Evolutionary conservation across 2,888 invertebrate species (phyloP), one percentile per base, ranked within the genome.

Genomic region (Lymantria dispar): DNA sequence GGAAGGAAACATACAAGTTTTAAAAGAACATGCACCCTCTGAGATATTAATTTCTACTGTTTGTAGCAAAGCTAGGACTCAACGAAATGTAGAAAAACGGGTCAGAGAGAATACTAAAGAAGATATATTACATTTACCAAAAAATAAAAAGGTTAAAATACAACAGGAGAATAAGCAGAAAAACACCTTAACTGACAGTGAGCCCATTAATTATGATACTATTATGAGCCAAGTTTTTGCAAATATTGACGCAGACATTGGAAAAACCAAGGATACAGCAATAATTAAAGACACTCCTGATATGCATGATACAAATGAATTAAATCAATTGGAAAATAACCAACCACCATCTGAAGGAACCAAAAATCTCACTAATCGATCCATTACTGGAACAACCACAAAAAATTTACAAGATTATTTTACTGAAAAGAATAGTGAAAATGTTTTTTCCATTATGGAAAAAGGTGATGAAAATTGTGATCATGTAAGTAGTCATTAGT

Each of bases 221-320:
- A 68, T 88, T 30, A 85, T 89, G 76, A 76, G 76, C 13, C 78
- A 84, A 68, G 87, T 85, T 8, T 88, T 88, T 74, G 87, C 85
- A 39, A 85, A 71, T 53, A 89, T 88, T 69, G 85, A 90, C 71
- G 82, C 83, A 37, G 89, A 90, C 53, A 84, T 88, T 48, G 71
- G 76, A 61, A 69, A 70, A 58, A 71, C 64, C 44, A 72, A 75
- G 52, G 66, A 68, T 36, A 45, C 57, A 29, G 53, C 42, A 11
- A 69, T 60, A 48, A 46, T 49, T 33, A 51, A 58, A 45, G 41
- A 43, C 11, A 38, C 12, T n/a, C 38, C n/a, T 38, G 12, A 38
- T 38, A 12, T 2, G 7, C 1, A 3, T 8, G 7, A n/a, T n/a
- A 49, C 42, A 47, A 48, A 22, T 31, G 46, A 47, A 44, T 41